A percentile compares a stretch with the other conserved stretches of the same genome.
These are phyloP conservation scores for Sclerodermus sp. DNA, from an alignment of 2,888 invertebrate species.

Conservation along the genomic window DNA sequence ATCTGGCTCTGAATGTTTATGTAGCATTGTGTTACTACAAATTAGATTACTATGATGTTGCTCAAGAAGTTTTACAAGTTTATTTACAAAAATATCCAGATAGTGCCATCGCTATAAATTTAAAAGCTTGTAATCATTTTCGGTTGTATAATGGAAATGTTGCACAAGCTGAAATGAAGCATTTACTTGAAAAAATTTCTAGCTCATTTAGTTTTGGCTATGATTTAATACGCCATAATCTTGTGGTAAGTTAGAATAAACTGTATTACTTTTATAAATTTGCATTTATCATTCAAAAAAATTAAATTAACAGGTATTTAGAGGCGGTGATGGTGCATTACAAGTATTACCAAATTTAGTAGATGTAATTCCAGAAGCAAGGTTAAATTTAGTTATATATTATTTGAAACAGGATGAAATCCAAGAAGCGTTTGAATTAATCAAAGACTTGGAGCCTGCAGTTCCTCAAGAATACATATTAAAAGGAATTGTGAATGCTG, in stretches of 20 bases:
- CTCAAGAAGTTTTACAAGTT: conserved; percentile 93
- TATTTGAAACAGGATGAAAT: conserved; percentile 87
- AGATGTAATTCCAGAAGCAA: conserved; percentile 94
- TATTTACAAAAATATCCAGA: conserved; percentile 91
- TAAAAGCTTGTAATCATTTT: conserved; percentile 85
- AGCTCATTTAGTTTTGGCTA: conserved; percentile 74
- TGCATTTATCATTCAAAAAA: neutral
- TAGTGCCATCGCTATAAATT: conserved; percentile 92
- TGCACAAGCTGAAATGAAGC: conserved; percentile 88
- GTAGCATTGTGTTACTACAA: conserved; percentile 98
- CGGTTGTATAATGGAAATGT: conserved; percentile 90
- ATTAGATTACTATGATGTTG: conserved; percentile 96
- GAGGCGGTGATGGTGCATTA: conserved; percentile 90
- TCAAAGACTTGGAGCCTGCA: conserved; percentile 90
- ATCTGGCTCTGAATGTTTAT: conserved; percentile 93
- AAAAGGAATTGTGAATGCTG: conserved; percentile 93
- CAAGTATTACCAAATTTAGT: conserved; percentile 89
- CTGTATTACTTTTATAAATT: neutral
- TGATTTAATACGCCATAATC: conserved; percentile 91
- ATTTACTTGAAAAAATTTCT: conserved; percentile 74
- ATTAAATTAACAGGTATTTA: conserved; percentile 65
- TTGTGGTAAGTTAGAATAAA: conserved; percentile 65
- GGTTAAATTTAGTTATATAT: conserved; percentile 93
- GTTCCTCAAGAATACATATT: conserved; percentile 95
- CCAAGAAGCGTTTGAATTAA: conserved; percentile 82